Conservation (phyloP, 2,113 vertebrate genomes). For the Apodemus sylvaticus region DNA sequence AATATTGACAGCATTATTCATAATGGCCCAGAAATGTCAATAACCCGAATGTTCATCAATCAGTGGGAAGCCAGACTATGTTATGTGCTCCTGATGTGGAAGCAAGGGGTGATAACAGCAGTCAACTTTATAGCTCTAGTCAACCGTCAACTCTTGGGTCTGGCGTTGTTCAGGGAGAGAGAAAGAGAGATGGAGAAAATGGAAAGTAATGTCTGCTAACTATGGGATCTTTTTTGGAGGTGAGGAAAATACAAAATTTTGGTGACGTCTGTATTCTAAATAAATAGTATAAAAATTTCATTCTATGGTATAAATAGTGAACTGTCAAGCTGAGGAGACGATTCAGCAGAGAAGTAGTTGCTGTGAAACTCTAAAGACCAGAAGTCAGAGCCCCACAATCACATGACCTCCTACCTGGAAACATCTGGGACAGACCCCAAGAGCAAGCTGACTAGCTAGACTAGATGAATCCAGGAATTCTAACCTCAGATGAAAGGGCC, state of each 20-base stretch:
- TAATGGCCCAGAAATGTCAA: not conserved
- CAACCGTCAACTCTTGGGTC: not conserved
- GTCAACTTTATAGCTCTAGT: not conserved
- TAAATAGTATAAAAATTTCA: not conserved
- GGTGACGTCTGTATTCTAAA: not conserved
- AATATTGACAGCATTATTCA: not conserved
- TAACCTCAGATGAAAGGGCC: not conserved
- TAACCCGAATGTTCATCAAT: not conserved
- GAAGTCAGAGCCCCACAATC: not conserved
- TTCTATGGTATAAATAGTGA: not conserved
- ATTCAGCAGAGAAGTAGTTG: not conserved
- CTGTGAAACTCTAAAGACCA: not conserved
- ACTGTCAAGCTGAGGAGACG: not conserved
- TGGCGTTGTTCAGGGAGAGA: not conserved
- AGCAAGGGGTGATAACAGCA: not conserved
- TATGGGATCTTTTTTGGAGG: not conserved
- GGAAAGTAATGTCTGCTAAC: not conserved
- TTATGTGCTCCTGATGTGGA: too few relatives aligned
- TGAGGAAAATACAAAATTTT: not conserved
- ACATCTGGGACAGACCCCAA: not conserved
- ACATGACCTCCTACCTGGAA: not conserved
- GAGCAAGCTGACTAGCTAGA: not conserved
- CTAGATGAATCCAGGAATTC: not conserved
- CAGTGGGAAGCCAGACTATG: not conserved
- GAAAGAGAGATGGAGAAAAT: not conserved